Evolutionary conservation across 2,888 invertebrate species (phyloP).

Genomic region (Mythimna lalbum): DNA sequence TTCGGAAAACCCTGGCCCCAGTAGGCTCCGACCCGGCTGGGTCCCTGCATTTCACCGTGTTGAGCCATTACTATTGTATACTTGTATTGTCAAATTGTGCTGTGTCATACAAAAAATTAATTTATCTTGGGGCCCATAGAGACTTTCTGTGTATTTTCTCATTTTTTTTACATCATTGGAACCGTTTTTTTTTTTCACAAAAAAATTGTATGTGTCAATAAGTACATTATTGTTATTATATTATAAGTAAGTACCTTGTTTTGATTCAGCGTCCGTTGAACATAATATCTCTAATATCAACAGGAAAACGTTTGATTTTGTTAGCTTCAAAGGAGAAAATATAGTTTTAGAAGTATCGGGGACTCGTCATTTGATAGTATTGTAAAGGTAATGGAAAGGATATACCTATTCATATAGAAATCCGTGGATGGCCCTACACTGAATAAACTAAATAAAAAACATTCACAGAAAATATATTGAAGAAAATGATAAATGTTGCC

Average conservation of each 20-base stretch:
- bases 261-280: not conserved
- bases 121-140: too few relatives aligned
- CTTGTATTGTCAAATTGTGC: too few relatives aligned
- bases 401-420: not conserved
- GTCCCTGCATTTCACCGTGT: too few relatives aligned
- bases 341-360: slow-evolving; percentile 24
- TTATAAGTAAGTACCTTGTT: not conserved
- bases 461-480: not conserved
- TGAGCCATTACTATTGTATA: too few relatives aligned
- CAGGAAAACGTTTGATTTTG: slow-evolving; percentile 35
- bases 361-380: slow-evolving; percentile 30
- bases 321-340: slow-evolving; percentile 24
- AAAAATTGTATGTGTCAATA: not conserved
- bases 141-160: too few relatives aligned
- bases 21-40: too few relatives aligned
- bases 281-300: slow-evolving; percentile 20
- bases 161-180: not conserved
- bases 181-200: not conserved
- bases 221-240: not conserved
- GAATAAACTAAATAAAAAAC: not conserved
- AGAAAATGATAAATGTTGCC: not conserved
- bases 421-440: not conserved
- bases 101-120: too few relatives aligned
- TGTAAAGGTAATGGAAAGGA: slow-evolving; percentile 7
- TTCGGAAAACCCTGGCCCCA: too few relatives aligned